These are phyloP conservation scores for Diachrysia chrysitis DNA, from an alignment of 2,888 invertebrate species.

Conservation along the genomic window DNA sequence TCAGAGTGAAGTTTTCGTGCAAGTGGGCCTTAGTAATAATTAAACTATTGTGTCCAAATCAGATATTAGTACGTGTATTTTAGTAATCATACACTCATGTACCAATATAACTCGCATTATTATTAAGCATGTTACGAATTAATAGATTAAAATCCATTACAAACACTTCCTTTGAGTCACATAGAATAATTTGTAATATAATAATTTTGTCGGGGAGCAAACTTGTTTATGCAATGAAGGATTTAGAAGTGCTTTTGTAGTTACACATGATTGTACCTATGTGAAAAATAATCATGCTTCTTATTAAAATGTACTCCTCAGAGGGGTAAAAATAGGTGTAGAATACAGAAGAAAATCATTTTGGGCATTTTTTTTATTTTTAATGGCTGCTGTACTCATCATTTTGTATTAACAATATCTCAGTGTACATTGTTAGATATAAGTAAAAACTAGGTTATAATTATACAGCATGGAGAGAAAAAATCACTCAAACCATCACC, in stretches of 20 bases:
- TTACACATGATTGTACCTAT: too few relatives aligned
- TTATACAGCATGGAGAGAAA: background rate
- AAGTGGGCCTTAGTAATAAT: too few relatives aligned
- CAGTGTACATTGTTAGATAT: conserved; percentile 39
- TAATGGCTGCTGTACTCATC: conserved; percentile 6
- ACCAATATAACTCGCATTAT: conserved; percentile 22
- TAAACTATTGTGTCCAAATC: background rate
- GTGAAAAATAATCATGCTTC: too few relatives aligned
- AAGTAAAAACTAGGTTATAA: conserved; percentile 18
- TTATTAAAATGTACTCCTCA: too few relatives aligned
- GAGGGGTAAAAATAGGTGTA: background rate
- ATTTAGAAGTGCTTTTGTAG: too few relatives aligned
- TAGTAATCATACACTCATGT: background rate
- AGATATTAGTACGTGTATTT: background rate
- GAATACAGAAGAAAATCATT: background rate
- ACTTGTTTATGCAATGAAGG: too few relatives aligned
- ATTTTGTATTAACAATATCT: conserved; percentile 21
- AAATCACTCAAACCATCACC: too few relatives aligned
- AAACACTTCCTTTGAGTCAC: too few relatives aligned
- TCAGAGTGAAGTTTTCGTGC: too few relatives aligned
- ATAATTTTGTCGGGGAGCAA: too few relatives aligned
- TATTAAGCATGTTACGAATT: conserved; percentile 17
- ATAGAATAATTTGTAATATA: too few relatives aligned
- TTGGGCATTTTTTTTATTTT: background rate
- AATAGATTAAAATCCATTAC: background rate